phyloP scores from a whole-genome alignment of 2,113 vertebrate genomes.

The Camelus bactrianus region DNA sequence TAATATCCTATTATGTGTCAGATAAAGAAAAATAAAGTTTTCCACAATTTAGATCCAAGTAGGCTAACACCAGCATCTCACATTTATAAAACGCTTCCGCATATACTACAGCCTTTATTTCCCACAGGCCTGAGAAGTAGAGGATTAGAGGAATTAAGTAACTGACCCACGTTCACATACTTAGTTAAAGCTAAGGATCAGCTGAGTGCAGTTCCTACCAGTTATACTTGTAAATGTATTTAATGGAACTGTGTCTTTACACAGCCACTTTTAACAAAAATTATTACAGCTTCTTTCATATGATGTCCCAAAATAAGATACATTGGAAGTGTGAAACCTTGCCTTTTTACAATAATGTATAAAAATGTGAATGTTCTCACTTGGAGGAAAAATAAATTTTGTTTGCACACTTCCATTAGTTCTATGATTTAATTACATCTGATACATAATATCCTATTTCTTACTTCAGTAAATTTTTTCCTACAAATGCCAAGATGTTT shows the following conservation, averaged over 20 bases:
- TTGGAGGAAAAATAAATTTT: background rate
- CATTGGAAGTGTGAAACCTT: background rate
- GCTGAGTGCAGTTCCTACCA: background rate
- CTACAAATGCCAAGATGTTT: background rate
- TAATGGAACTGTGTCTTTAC: background rate
- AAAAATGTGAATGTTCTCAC: background rate
- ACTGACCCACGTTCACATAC: background rate
- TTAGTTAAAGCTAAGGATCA: background rate
- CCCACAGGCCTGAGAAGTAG: background rate
- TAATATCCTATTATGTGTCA: background rate
- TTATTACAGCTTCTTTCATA: background rate
- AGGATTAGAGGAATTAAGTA: background rate
- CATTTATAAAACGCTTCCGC: background rate
- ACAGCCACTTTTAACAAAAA: background rate
- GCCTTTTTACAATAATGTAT: background rate
- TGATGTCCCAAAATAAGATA: background rate
- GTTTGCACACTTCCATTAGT: background rate
- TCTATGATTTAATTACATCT: background rate
- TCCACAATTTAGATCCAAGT: background rate
- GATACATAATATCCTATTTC: background rate
- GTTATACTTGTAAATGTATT: background rate
- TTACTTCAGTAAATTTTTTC: background rate
- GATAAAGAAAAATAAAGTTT: background rate
- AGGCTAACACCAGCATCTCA: background rate
- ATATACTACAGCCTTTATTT: background rate